Conservation (phyloP, 1,140 invertebrate species). For the Zaprionus tsacasi region DNA sequence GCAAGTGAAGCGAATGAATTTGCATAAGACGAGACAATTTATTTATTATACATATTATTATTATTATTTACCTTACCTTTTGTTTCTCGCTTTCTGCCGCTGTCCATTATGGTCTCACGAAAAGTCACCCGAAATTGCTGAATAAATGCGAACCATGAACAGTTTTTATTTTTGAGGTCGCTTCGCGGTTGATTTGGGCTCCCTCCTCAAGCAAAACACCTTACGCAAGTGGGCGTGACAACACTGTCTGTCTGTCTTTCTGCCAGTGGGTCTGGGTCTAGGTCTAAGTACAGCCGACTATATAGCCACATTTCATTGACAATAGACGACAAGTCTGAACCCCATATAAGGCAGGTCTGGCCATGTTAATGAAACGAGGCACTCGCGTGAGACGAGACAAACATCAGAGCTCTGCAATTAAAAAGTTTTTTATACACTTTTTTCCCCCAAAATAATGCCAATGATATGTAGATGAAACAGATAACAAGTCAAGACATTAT, state of each 20-base stretch:
- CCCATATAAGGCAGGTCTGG: conserved; percentile 37
- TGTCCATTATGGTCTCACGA: conserved; percentile 19
- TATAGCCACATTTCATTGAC: conserved; percentile 12
- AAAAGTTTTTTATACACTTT: conserved; percentile 39
- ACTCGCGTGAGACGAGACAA: conserved; percentile 54
- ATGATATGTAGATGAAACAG: conserved; percentile 16
- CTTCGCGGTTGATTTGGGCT: conserved; percentile 51
- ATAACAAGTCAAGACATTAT: conserved; percentile 43
- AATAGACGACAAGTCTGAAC: conserved; percentile 18
- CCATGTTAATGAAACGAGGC: conserved; percentile 64
- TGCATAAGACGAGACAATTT: conserved; percentile 15
- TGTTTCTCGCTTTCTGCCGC: conserved; percentile 7
- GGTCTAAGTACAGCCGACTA: conserved; percentile 31
- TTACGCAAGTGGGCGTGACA: conserved; percentile 58
- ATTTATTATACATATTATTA: conserved; percentile 21
- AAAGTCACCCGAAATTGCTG: conserved; percentile 38
- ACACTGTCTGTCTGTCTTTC: conserved; percentile 1
- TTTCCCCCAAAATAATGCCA: conserved; percentile 31
- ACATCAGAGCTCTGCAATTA: conserved; percentile 66
- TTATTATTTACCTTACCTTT: conserved; percentile 7
- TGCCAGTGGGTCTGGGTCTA: conserved; percentile 17
- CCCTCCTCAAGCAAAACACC: conserved; percentile 12
- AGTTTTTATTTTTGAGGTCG: conserved; percentile 56
- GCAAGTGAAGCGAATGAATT: conserved; percentile 9
- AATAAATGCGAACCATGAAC: conserved; percentile 47